phyloP scores from a whole-genome alignment of 2,888 invertebrate species.

The Galeopsomyia nigrocyanea region DNA sequence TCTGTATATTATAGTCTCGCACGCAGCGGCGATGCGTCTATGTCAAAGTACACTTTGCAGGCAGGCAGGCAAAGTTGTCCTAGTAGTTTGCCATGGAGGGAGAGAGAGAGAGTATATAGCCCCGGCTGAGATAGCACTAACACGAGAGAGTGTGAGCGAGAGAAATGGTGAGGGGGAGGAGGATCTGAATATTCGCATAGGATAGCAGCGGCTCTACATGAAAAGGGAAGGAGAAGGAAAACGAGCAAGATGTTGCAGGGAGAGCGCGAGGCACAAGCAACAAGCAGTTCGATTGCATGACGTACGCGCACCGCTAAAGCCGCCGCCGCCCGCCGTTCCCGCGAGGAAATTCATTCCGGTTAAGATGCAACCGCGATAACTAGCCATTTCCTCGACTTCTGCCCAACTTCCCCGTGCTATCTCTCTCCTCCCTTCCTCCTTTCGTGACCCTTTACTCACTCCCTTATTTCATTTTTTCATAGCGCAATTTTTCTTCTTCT shows the following conservation, averaged over 20 bases:
- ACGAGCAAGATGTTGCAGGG: neutral
- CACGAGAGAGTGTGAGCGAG: slow-evolving; percentile 1
- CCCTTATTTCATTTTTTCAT: too few species aligned
- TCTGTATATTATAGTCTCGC: neutral
- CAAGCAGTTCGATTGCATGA: slow-evolving; percentile 44
- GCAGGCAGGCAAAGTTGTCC: slow-evolving; percentile 11
- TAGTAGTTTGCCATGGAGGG: neutral
- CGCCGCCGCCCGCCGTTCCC: neutral
- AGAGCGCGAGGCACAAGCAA: slow-evolving; percentile 22
- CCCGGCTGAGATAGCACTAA: neutral
- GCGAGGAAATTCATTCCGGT: slow-evolving; percentile 33
- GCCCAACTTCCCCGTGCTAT: neutral
- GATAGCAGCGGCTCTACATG: neutral
- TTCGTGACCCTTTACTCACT: too few species aligned
- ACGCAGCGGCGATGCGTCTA: slow-evolving; percentile 20
- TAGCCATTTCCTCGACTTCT: neutral
- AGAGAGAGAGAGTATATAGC: neutral
- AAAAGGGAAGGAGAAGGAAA: slow-evolving; percentile 10
- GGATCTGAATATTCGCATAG: neutral
- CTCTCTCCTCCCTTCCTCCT: too few species aligned
- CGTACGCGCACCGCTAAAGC: slow-evolving; percentile 23
- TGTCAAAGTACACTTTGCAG: slow-evolving; percentile 11
- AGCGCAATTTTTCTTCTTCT: too few species aligned
- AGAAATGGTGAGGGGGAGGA: neutral
- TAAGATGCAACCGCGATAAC: slow-evolving; percentile 34